Evolutionary conservation across 2,888 invertebrate species (phyloP).

Genomic region (Eulithis testata): DNA sequence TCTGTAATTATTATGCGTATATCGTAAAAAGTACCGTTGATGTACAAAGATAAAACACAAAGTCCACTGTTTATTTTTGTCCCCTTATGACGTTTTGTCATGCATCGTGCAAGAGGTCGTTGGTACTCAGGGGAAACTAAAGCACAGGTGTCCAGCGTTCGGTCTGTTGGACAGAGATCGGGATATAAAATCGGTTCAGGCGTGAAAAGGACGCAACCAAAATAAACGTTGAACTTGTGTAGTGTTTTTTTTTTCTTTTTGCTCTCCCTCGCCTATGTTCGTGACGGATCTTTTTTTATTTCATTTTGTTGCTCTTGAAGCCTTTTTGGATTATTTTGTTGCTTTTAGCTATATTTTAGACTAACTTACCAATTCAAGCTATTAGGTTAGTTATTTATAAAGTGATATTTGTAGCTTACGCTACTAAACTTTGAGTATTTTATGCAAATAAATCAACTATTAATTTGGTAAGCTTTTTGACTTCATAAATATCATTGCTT

Average conservation of each 20-base stretch:
- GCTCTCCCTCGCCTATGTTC: slow-evolving; percentile 84
- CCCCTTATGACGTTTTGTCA: slow-evolving; percentile 62
- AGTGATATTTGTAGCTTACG: slow-evolving; percentile 24
- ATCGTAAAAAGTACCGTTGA: slow-evolving; percentile 51
- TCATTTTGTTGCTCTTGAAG: slow-evolving; percentile 74
- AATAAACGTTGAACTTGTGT: slow-evolving; percentile 85
- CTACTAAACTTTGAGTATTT: neutral
- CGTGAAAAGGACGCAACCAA: slow-evolving; percentile 76
- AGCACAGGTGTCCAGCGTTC: slow-evolving; percentile 85
- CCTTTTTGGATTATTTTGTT: slow-evolving; percentile 81
- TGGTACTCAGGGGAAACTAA: slow-evolving; percentile 85
- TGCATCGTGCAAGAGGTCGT: slow-evolving; percentile 75
- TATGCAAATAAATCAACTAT: slow-evolving; percentile 7
- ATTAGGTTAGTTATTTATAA: slow-evolving; percentile 56
- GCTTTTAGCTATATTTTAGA: slow-evolving; percentile 81
- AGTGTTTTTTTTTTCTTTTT: slow-evolving; percentile 77
- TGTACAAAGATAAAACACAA: slow-evolving; percentile 47
- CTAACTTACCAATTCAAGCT: slow-evolving; percentile 64
- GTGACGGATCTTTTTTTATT: slow-evolving; percentile 80
- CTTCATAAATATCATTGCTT: too few species aligned
- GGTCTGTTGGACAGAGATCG: slow-evolving; percentile 66
- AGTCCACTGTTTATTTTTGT: slow-evolving; percentile 49
- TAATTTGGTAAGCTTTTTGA: neutral
- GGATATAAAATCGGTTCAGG: slow-evolving; percentile 50
- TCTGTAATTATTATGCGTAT: slow-evolving; percentile 61